Base-by-base conservation (phyloP, 2,888 invertebrate species). In the Sturmia bella region DNA sequence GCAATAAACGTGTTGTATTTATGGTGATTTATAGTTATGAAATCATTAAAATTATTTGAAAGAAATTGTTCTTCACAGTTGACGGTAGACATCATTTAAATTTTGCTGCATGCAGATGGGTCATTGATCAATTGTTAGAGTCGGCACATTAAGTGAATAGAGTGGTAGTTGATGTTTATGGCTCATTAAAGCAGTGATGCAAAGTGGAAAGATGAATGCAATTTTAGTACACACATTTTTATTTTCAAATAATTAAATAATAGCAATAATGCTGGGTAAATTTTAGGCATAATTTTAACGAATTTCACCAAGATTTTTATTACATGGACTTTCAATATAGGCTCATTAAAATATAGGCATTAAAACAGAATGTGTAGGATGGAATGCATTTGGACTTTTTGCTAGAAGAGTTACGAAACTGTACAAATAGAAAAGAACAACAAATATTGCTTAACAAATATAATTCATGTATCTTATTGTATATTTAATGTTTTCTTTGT, bases 1-100 rank as follows among this genome's bases (percentile, higher is more conserved):
- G 54, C 45, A 63, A 74, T 63, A 63, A 76, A 75, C 66, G 73
- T 75, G 68, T 75, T 83, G 66, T 73, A 64, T 75, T 68, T 73
- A 76, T 15, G 9, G 39, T 83, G 83, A 80, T 83, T 80, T 83
- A 76, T 76, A 75, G 68, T 79, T 73, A 76, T 80, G 72, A 75
- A 76, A 70, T 83, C 72, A 83, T 83, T 82, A 76, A 73, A 75
- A 54, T 24, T 61, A 32, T 66, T 73, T 73, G 39, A 32, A 66
- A 56, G 27, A 72, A 74, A 68, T 70, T 69, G n/a, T 66, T 64
- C 69, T 48, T 43, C 9, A 27, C 21, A 39, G 56, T 63, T 78
- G 78, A 66, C 66, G 72, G 43, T 73, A 79, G 59, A 57, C 78
- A 72, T 80, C 66, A 79, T 32, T 72, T 39, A 68, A 59, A 56